phyloP scores from a whole-genome alignment of 1,140 invertebrate species.

The Cydia amplana region DNA sequence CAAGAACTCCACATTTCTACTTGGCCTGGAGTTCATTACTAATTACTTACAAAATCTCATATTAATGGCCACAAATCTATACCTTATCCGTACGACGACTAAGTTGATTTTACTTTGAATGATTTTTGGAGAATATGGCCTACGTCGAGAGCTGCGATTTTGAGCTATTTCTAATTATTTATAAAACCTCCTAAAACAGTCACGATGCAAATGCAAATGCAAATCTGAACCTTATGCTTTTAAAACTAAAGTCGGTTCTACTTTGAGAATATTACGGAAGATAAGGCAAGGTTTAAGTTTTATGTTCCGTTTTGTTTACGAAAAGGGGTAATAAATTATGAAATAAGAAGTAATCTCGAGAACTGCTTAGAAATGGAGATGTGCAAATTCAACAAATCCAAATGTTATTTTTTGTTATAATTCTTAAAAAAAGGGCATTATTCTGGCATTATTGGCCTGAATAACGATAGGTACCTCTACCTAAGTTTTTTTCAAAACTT shows the following conservation, averaged over 20 bases:
- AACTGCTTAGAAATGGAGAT: neutral
- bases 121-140: neutral
- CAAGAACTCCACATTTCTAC: neutral
- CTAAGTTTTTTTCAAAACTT: too few species aligned
- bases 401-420: neutral
- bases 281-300: neutral
- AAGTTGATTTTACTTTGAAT: neutral
- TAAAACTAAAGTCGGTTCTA: neutral
- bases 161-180: too few species aligned
- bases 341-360: neutral
- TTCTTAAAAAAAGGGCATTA: too few species aligned
- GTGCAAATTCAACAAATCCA: neutral
- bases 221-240: neutral
- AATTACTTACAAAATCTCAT: constrained; percentile 2
- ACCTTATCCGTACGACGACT: neutral
- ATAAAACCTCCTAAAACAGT: neutral
- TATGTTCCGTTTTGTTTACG: neutral
- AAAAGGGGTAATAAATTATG: constrained; percentile 11
- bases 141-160: neutral
- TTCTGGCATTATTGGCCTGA: too few species aligned
- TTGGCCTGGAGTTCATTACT: neutral
- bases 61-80: neutral
- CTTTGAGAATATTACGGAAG: neutral
- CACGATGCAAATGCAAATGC: neutral
- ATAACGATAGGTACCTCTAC: too few species aligned